phyloP scores from a whole-genome alignment of 2,888 invertebrate species.

The Marronus borbonicus region DNA sequence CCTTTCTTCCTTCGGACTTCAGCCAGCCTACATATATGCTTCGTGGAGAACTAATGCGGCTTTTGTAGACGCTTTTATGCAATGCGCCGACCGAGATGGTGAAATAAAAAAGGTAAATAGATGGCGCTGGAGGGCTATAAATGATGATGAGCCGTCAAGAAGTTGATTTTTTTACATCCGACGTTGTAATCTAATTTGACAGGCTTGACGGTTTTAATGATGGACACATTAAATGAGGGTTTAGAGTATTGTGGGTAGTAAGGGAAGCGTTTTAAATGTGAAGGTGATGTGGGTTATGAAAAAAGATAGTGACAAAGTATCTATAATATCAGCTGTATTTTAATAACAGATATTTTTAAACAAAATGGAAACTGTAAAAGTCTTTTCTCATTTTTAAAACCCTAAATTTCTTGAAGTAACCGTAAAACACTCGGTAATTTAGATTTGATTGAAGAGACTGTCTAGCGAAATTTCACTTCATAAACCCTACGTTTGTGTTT shows the following conservation, averaged over 20 bases:
- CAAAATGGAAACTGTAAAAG: too few relatives aligned
- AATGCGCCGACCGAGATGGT: background rate
- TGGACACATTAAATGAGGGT: slow-evolving; percentile 10
- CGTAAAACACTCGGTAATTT: too few relatives aligned
- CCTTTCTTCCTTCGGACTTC: background rate
- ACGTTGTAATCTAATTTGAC: slow-evolving; percentile 34
- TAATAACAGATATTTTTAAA: too few relatives aligned
- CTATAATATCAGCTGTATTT: too few relatives aligned
- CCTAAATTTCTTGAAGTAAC: too few relatives aligned
- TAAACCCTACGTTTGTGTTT: too few relatives aligned
- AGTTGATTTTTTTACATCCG: slow-evolving; percentile 25
- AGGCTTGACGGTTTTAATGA: slow-evolving; percentile 31
- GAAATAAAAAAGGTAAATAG: slow-evolving; percentile 22
- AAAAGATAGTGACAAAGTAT: too few relatives aligned
- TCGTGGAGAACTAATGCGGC: background rate
- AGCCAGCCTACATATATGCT: background rate
- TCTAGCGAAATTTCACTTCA: too few relatives aligned
- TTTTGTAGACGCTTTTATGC: background rate
- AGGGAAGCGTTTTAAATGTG: background rate
- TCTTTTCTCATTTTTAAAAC: too few relatives aligned
- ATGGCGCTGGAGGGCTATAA: slow-evolving; percentile 6
- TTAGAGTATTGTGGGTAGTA: background rate
- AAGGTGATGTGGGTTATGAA: background rate
- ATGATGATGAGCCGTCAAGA: slow-evolving; percentile 27
- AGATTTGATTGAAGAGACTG: too few relatives aligned